These are phyloP conservation scores for Dilophus febrilis DNA, from an alignment of 2,888 invertebrate species.

Conservation along the genomic window DNA sequence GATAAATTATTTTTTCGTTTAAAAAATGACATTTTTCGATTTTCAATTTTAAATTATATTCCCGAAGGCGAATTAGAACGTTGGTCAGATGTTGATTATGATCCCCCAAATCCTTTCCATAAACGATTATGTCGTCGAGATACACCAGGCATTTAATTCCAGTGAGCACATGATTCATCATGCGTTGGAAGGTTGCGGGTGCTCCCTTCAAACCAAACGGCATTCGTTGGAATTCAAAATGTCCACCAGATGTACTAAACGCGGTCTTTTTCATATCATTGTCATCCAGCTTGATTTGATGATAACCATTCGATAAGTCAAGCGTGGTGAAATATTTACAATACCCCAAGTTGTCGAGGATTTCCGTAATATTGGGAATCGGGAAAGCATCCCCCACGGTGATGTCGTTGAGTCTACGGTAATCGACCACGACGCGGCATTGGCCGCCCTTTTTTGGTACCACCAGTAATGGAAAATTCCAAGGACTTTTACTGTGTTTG, in stretches of 20 bases:
- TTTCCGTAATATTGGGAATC: slow-evolving; percentile 10
- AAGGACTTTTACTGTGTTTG: slow-evolving; percentile 8
- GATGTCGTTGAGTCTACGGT: slow-evolving; percentile 21
- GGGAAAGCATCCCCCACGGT: slow-evolving; percentile 15
- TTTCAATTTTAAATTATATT: slow-evolving; percentile 12
- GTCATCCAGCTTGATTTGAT: slow-evolving; percentile 19
- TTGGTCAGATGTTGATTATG: slow-evolving; percentile 11
- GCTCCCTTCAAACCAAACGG: slow-evolving; percentile 18
- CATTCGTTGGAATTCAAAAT: slow-evolving; percentile 21
- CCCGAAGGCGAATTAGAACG: slow-evolving; percentile 11
- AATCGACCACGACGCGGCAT: slow-evolving; percentile 22
- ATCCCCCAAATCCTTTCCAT: slow-evolving; percentile 14
- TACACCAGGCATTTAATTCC: slow-evolving; percentile 20
- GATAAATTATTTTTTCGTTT: slow-evolving; percentile 11
- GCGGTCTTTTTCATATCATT: slow-evolving; percentile 19
- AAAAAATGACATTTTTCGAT: slow-evolving; percentile 16
- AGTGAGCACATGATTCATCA: slow-evolving; percentile 22
- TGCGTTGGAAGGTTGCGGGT: slow-evolving; percentile 24
- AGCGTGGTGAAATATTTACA: slow-evolving; percentile 19
- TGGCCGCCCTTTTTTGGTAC: slow-evolving; percentile 14
- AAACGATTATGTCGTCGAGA: slow-evolving; percentile 20
- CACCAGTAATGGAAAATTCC: slow-evolving; percentile 12
- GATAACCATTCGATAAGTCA: slow-evolving; percentile 23
- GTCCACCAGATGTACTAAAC: slow-evolving; percentile 14
- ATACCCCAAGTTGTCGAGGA: slow-evolving; percentile 9